Evolutionary conservation across 30 jellyfish, hydroid and myxozoan genomes (phyloP).

Genomic region (Sanderia malayensis): DNA sequence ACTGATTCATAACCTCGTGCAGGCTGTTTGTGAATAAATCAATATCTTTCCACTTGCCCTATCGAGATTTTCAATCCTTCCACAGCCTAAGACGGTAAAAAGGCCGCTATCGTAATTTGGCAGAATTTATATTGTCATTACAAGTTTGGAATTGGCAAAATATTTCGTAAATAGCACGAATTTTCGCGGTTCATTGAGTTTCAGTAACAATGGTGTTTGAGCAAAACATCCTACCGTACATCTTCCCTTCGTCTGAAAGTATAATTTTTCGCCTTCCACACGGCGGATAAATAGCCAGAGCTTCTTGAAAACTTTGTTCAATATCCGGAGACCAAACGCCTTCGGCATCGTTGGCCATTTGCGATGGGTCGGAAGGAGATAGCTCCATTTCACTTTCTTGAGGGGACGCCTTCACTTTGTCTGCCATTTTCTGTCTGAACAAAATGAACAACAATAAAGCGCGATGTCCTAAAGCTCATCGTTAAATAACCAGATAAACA

Average conservation of each 20-base stretch:
- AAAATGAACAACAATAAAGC: neutral
- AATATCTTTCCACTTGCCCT: too few species aligned
- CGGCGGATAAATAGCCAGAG: conserved; percentile 92
- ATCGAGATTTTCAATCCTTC: too few species aligned
- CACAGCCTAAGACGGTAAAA: too few species aligned
- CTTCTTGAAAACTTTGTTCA: conserved; percentile 95
- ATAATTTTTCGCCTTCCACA: conserved; percentile 94
- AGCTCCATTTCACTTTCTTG: conserved; percentile 51
- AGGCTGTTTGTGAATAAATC: too few species aligned
- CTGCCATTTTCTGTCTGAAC: conserved; percentile 66
- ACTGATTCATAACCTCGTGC: too few species aligned
- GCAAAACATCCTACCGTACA: conserved; percentile 77
- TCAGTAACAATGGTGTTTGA: neutral
- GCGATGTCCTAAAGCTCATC: neutral
- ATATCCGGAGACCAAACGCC: conserved; percentile 98
- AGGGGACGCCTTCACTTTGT: conserved; percentile 58
- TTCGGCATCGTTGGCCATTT: conserved; percentile 96
- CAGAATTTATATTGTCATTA: conserved; percentile 36
- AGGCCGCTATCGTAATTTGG: too few species aligned
- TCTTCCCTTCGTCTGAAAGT: conserved; percentile 93
- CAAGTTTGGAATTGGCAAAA: conserved; percentile 34
- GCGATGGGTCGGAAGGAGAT: conserved; percentile 73
- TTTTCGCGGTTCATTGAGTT: conserved; percentile 13
- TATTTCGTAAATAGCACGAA: conserved; percentile 33
- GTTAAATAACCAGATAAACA: neutral